Evolutionary conservation across 2,113 vertebrate species (phyloP), one percentile per base, ranked within the genome.

Genomic region (Calyptommatus sinebrachiatus): DNA sequence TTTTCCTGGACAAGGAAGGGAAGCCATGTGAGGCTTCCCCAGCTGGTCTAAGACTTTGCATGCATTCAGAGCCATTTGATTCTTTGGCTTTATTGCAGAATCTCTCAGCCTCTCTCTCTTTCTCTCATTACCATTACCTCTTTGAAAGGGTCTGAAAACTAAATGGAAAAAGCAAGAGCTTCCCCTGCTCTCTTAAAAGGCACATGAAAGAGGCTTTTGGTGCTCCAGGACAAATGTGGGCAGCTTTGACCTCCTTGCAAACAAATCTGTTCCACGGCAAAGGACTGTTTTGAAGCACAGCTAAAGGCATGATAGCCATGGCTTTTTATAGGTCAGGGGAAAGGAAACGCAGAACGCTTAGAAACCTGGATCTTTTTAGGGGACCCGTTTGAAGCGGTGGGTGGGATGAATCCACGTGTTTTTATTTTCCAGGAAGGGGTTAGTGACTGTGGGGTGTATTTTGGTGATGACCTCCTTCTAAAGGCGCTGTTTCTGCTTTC

Each of bases 111-210:
- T 57, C 53, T 12, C 50, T 73, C 57, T 18, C 68, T 41, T 2
- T 29, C 0, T 0, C n/a, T 35, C 14, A 4, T 73, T 57, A 60
- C 67, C 35, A 1, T 71, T 57, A 22, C 0, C 79, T 65, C 76
- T 81, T 62, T 1, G 0, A 41, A 72, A 85, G 78, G 12, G 78
- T 85, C 63, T 70, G 60, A 46, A 50, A 83, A 69, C 63, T 66
- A 73, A 74, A 62, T 70, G 82, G 68, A 82, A 16, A 28, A 81
- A 28, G 70, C 83, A 82, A 87, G 83, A 60, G 78, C 78, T 8
- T 1, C 84, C 12, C 41, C 57, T 78, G 83, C 72, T 76, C 85
- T 87, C 82, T 83, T 86, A 87, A 88, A 85, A 80, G 83, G 85
- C 86, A 57, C 68, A 45, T 86, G 87, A 84, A 85, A 88, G 85